Evolutionary conservation across 2,888 invertebrate species (phyloP).

Genomic region (Chloromyia formosa): DNA sequence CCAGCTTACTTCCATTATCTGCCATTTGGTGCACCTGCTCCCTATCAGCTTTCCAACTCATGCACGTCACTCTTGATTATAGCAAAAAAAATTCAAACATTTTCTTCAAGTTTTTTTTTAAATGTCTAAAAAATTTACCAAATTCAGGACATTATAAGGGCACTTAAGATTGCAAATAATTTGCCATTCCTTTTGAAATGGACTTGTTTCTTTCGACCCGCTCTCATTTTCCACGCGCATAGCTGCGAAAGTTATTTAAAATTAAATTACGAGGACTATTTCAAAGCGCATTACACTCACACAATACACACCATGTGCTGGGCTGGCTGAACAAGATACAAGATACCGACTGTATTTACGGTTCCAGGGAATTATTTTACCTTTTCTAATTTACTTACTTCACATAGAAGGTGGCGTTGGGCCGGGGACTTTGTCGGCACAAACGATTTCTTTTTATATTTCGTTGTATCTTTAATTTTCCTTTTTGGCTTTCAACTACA

Average conservation of each 20-base stretch:
- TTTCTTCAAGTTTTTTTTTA: no score
- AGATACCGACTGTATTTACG: slow-evolving; percentile 19
- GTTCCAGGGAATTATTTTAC: slow-evolving; percentile 30
- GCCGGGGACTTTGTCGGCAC: neutral
- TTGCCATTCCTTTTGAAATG: no score
- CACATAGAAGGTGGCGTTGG: neutral
- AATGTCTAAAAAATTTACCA: no score
- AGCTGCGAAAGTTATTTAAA: slow-evolving; percentile 19
- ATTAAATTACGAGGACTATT: slow-evolving; percentile 29
- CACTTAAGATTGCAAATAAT: no score
- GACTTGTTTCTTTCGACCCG: no score
- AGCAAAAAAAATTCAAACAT: no score
- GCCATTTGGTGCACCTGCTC: no score
- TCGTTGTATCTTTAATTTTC: neutral
- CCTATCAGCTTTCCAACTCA: no score
- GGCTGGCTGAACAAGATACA: no score
- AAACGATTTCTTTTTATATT: slow-evolving; percentile 11
- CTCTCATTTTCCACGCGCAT: slow-evolving; percentile 13
- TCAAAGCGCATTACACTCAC: slow-evolving; percentile 17
- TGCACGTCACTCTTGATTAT: no score
- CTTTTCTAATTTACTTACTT: slow-evolving; percentile 41
- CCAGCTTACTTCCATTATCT: no score
- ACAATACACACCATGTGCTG: neutral
- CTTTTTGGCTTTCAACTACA: slow-evolving; percentile 21
- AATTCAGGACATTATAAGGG: no score